These are phyloP conservation scores for Malurus melanocephalus DNA, from an alignment of 2,113 vertebrate species.

Conservation along the genomic window DNA sequence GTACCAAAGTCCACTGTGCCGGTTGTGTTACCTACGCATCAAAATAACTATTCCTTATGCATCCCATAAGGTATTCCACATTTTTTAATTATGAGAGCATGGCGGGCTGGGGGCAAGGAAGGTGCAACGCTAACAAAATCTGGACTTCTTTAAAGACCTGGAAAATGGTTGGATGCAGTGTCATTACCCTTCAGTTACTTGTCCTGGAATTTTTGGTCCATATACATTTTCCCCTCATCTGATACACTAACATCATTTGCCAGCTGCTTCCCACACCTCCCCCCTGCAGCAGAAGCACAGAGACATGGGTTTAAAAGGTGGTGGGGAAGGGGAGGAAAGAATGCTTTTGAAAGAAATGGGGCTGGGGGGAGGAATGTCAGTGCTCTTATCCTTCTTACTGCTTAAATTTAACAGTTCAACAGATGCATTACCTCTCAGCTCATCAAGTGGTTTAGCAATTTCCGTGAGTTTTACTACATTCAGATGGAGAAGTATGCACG, in stretches of 20 bases:
- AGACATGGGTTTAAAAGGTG: conserved; percentile 16
- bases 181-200: neutral
- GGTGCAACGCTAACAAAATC: neutral
- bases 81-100: conserved; percentile 7
- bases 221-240: neutral
- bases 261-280: neutral
- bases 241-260: neutral
- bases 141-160: neutral
- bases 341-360: conserved; percentile 47
- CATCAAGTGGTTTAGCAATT: conserved; percentile 99
- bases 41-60: conserved; percentile 9
- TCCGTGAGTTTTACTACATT: conserved; percentile 99
- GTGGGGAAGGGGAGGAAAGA: conserved; percentile 11
- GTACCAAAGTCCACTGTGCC: neutral
- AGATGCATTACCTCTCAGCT: conserved; percentile 99
- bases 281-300: neutral
- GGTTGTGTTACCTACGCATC: neutral
- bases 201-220: conserved; percentile 8
- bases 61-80: neutral
- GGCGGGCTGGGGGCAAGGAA: neutral
- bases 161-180: neutral
- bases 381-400: conserved; percentile 67
- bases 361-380: conserved; percentile 33
- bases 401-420: conserved; percentile 90
- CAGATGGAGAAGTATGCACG: conserved; percentile 99